Conservation (phyloP, 92 coral and sea anemone genomes). For the Diadumene lineata region DNA sequence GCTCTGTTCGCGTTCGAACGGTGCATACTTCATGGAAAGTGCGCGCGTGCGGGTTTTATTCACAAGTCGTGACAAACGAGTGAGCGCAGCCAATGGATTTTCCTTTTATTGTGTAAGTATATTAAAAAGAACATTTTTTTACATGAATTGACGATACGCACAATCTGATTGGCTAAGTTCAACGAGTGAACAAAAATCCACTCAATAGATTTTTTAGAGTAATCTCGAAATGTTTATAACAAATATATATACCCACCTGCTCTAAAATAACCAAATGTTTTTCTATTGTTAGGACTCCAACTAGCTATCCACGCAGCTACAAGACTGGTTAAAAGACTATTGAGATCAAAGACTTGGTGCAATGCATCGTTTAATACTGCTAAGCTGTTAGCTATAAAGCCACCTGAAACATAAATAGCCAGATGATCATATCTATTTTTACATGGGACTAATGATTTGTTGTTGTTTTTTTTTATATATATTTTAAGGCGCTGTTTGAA, state of each 20-base stretch:
- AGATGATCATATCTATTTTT: background rate
- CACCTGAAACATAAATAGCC: slow-evolving; percentile 39
- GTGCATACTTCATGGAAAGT: no score
- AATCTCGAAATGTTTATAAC: background rate
- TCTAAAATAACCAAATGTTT: slow-evolving; percentile 75
- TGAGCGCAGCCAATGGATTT: no score
- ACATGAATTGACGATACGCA: no score
- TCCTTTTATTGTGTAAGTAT: no score
- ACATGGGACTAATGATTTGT: no score
- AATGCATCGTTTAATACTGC: slow-evolving; percentile 81
- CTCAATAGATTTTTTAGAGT: background rate
- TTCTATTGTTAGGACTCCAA: slow-evolving; percentile 78
- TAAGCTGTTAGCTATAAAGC: slow-evolving; percentile 74
- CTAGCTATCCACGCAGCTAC: slow-evolving; percentile 80
- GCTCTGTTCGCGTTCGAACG: no score
- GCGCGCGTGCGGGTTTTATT: no score
- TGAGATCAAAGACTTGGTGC: slow-evolving; percentile 83
- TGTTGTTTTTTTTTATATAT: no score
- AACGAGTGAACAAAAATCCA: background rate
- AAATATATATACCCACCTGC: slow-evolving; percentile 52
- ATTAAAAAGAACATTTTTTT: no score
- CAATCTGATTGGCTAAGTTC: no score
- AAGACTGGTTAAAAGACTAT: slow-evolving; percentile 69
- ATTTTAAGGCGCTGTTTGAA: no score
- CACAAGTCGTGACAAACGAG: no score